These are phyloP conservation scores for Sitobion miscanthi DNA, from an alignment of 1,140 invertebrate species.

Conservation along the genomic window DNA sequence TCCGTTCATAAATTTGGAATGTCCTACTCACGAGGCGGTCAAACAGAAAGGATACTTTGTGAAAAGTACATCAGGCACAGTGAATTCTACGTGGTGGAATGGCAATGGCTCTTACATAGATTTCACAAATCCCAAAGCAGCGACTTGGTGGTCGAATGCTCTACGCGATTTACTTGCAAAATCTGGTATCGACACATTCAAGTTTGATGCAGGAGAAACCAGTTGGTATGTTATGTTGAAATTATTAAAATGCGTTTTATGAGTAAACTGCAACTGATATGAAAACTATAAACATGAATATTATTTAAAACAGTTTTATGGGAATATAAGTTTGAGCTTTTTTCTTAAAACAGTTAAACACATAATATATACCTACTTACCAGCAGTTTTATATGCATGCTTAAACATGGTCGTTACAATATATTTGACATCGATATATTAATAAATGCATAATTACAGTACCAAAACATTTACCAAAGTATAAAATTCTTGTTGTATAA, in stretches of 20 bases:
- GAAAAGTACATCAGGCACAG: slow-evolving; percentile 66
- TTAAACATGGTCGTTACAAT: no score
- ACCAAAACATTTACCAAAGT: no score
- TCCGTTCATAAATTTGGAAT: slow-evolving; percentile 85
- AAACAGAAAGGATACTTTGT: slow-evolving; percentile 68
- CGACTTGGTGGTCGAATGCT: slow-evolving; percentile 75
- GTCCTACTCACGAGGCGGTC: slow-evolving; percentile 62
- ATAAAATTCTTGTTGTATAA: no score
- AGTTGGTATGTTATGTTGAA: slow-evolving; percentile 61
- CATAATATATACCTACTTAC: no score
- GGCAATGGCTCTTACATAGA: slow-evolving; percentile 75
- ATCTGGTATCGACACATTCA: slow-evolving; percentile 83
- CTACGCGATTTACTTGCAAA: slow-evolving; percentile 68
- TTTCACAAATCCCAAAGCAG: slow-evolving; percentile 78
- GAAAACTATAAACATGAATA: no score
- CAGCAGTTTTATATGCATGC: no score
- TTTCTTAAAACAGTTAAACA: no score
- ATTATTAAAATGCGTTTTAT: neutral
- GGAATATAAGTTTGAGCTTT: no score
- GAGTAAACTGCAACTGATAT: no score
- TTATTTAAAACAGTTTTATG: no score
- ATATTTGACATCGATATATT: no score
- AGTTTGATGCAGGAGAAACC: slow-evolving; percentile 82
- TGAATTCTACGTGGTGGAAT: slow-evolving; percentile 83
- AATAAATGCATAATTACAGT: no score